Evolutionary conservation across 2,797 vertebrate genomes (phyloP).

Genomic region (Myotis pilosus): DNA sequence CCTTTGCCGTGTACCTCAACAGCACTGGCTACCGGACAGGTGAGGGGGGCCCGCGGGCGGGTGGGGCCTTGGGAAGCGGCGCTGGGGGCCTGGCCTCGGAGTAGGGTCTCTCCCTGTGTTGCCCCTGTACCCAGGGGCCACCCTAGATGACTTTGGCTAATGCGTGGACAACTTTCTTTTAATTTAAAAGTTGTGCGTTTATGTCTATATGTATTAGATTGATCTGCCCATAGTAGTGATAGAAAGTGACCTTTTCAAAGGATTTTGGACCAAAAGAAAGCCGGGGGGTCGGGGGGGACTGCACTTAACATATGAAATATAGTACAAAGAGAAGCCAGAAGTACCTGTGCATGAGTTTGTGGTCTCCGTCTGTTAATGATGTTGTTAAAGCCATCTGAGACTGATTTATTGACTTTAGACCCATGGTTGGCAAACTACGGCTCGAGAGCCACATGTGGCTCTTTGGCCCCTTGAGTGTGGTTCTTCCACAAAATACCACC

Average conservation of each 20-base stretch:
- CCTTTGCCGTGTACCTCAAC: conserved; percentile 95
- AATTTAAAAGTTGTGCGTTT: accelerated
- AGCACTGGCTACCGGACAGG: conserved; percentile 96
- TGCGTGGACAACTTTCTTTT: accelerated
- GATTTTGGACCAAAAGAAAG: not conserved
- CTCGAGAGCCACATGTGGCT: too few relatives aligned
- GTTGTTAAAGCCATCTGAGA: not conserved
- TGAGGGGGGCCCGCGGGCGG: conserved; percentile 73
- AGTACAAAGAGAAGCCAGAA: not conserved
- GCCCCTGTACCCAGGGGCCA: accelerated
- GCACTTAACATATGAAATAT: not conserved
- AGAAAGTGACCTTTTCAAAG: not conserved
- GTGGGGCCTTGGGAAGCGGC: accelerated
- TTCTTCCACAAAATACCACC: too few relatives aligned
- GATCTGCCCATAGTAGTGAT: not conserved
- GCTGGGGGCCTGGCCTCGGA: accelerated
- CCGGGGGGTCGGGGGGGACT: too few relatives aligned
- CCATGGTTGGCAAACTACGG: too few relatives aligned
- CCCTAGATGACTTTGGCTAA: not conserved
- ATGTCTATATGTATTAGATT: not conserved
- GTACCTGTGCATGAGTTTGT: accelerated
- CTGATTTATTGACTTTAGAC: not conserved
- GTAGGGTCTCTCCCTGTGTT: not conserved
- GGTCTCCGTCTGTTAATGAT: not conserved
- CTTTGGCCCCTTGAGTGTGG: too few relatives aligned